phyloP scores from a whole-genome alignment of 2,797 vertebrate genomes.

The Mallotus villosus region DNA sequence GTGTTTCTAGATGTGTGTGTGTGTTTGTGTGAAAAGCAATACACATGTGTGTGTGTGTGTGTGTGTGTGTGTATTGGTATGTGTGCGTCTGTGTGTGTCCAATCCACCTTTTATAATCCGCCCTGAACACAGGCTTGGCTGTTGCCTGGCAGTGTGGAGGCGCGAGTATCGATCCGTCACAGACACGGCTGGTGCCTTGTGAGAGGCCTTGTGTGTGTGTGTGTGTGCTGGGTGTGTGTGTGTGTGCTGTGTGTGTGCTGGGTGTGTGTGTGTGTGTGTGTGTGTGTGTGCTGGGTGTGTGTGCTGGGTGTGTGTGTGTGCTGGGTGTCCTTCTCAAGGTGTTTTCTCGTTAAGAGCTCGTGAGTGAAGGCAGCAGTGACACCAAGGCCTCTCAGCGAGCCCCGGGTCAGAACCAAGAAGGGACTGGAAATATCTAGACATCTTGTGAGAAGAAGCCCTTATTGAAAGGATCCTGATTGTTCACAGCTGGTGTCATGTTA shows the following conservation, averaged over 20 bases:
- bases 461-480: background rate
- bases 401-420: too few relatives aligned
- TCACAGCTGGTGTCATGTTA: background rate
- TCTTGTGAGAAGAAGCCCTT: too few relatives aligned
- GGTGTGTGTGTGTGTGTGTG: too few relatives aligned
- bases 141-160: conserved; percentile 2
- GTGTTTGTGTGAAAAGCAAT: background rate
- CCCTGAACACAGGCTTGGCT: background rate
- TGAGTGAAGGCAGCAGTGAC: background rate
- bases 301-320: conserved; percentile 1
- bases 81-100: background rate
- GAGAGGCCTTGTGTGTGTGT: background rate
- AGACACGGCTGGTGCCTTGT: background rate
- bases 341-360: too few relatives aligned
- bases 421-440: too few relatives aligned
- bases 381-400: too few relatives aligned
- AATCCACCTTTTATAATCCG: conserved; percentile 4
- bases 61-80: conserved; percentile 1
- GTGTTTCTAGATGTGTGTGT: conserved; percentile 5
- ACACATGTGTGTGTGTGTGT: conserved; percentile 1
- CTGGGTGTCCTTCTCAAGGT: too few relatives aligned
- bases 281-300: background rate
- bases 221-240: background rate
- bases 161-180: background rate
- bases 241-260: too few relatives aligned